Conservation (phyloP, 2,888 invertebrate genomes). For the Erannis defoliaria region DNA sequence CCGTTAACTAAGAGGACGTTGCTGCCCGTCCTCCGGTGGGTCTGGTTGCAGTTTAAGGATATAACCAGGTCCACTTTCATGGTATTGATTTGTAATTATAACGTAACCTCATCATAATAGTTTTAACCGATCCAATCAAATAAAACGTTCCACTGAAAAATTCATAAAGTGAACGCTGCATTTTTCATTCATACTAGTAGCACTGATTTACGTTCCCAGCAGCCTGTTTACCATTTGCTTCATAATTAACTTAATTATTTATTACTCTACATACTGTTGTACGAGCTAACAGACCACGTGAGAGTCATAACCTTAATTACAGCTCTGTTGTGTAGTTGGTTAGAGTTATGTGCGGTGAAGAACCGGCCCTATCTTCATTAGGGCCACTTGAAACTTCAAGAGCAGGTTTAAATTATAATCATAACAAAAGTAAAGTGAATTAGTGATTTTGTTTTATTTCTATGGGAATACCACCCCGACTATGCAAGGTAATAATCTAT, state of each 20-base stretch:
- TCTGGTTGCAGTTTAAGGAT: too few species aligned
- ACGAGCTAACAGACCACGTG: conserved; percentile 38
- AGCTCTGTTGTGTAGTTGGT: conserved; percentile 29
- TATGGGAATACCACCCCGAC: too few species aligned
- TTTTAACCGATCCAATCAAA: background rate
- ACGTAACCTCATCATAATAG: background rate
- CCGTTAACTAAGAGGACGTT: too few species aligned
- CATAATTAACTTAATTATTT: conserved; percentile 43
- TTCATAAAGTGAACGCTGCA: conserved; percentile 48
- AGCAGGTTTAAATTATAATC: conserved; percentile 5
- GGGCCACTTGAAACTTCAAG: conserved; percentile 8
- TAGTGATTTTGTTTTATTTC: too few species aligned
- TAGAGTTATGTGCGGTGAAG: conserved; percentile 21
- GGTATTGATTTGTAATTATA: background rate
- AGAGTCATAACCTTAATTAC: conserved; percentile 44
- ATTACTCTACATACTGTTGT: conserved; percentile 35
- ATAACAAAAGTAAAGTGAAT: background rate
- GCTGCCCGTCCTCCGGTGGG: too few species aligned
- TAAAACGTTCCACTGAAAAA: conserved; percentile 16
- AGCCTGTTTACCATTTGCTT: conserved; percentile 41
- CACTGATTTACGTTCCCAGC: conserved; percentile 51
- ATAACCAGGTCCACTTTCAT: too few species aligned
- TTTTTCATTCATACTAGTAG: conserved; percentile 47
- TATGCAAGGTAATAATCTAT: too few species aligned
- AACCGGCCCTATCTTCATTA: conserved; percentile 21